These are phyloP conservation scores for Leptinotarsa lineolata DNA, from an alignment of 1,140 invertebrate genomes.

Conservation along the genomic window DNA sequence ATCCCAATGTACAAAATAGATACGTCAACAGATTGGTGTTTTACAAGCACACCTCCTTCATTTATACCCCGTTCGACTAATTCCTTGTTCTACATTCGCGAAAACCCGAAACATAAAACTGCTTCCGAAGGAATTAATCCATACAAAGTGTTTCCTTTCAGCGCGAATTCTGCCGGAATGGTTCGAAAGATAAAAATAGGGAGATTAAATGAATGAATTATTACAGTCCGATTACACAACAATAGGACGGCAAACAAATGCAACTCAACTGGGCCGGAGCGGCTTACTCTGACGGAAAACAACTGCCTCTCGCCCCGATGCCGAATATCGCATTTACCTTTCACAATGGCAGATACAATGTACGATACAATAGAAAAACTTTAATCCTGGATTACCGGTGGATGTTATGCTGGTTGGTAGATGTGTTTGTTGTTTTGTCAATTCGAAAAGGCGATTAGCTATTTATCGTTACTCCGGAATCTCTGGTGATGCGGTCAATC, in stretches of 20 bases:
- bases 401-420: conserved; percentile 4
- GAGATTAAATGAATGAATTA: conserved; percentile 24
- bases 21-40: too few relatives aligned
- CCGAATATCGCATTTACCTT: not conserved
- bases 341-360: conserved; percentile 7
- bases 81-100: too few relatives aligned
- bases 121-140: not conserved
- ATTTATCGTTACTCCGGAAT: too few relatives aligned
- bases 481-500: too few relatives aligned
- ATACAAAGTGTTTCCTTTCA: not conserved
- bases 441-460: too few relatives aligned
- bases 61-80: too few relatives aligned
- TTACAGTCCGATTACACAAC: conserved; percentile 13
- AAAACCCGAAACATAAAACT: too few relatives aligned
- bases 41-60: too few relatives aligned
- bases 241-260: not conserved
- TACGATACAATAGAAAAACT: not conserved
- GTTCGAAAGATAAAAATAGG: conserved; percentile 4
- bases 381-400: conserved; percentile 14
- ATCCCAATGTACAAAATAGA: too few relatives aligned
- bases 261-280: conserved; percentile 8
- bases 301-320: conserved; percentile 13
- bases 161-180: not conserved
- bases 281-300: conserved; percentile 7
- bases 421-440: not conserved